phyloP scores from a whole-genome alignment of 2,113 vertebrate genomes.

The Toxostoma redivivum region DNA sequence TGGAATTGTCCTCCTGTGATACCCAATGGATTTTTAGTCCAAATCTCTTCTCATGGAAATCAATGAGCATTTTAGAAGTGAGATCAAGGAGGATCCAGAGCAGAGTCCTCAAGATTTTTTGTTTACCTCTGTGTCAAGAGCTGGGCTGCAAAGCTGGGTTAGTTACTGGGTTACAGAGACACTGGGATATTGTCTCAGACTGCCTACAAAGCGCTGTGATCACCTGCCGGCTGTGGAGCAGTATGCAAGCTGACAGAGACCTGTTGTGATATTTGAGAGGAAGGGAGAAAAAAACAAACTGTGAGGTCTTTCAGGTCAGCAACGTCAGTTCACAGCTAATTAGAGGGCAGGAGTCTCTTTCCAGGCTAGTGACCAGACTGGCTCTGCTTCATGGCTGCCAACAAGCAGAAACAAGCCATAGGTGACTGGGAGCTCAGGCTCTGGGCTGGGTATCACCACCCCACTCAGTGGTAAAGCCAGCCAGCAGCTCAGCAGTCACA shows the following conservation, averaged over 20 bases:
- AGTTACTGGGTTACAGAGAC: background rate
- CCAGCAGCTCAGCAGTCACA: background rate
- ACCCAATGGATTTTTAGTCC: background rate
- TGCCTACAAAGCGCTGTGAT: rapidly evolving
- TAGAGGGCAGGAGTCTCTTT: background rate
- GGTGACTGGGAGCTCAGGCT: background rate
- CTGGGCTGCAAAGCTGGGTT: background rate
- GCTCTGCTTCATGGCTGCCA: background rate
- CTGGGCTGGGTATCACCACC: background rate
- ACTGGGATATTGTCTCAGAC: background rate
- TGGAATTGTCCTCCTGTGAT: background rate
- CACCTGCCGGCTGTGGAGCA: background rate
- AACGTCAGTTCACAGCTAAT: background rate
- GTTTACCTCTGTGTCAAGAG: background rate
- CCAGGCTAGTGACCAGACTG: background rate
- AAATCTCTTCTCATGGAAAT: background rate
- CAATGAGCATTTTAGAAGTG: background rate
- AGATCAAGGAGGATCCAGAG: background rate
- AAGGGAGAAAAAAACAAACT: rapidly evolving
- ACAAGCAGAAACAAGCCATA: background rate
- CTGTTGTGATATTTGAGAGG: background rate
- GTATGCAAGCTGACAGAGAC: background rate
- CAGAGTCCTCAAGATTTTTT: background rate
- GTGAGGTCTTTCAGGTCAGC: background rate
- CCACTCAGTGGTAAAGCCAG: rapidly evolving